These are phyloP conservation scores for Myripristis murdjan DNA, from an alignment of 2,797 vertebrate species.

Conservation along the genomic window DNA sequence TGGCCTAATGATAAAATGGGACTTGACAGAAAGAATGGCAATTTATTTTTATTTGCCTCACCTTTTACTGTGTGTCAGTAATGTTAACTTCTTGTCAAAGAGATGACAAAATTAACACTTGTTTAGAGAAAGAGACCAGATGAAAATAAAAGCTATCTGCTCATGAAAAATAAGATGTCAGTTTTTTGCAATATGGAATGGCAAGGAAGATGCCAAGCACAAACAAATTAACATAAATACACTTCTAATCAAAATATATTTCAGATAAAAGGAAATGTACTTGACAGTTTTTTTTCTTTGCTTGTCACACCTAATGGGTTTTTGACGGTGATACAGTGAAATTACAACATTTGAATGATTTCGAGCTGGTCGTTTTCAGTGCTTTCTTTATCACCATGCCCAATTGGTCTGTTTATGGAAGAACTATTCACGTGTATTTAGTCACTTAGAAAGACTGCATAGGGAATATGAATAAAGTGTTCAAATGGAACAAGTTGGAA, in stretches of 20 bases:
- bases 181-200: constrained; percentile 15
- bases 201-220: constrained; percentile 7
- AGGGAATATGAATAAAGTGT: constrained; percentile 49
- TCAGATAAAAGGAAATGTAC: constrained; percentile 30
- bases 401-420: constrained; percentile 22
- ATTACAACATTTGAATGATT: constrained; percentile 41
- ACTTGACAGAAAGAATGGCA: constrained; percentile 37
- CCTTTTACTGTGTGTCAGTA: constrained; percentile 45
- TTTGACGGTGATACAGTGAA: constrained; percentile 38
- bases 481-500: constrained; percentile 29
- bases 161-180: constrained; percentile 38
- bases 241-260: constrained; percentile 41
- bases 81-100: constrained; percentile 39
- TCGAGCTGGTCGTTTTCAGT: constrained; percentile 24
- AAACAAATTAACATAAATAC: constrained; percentile 45
- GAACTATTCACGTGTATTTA: constrained; percentile 36
- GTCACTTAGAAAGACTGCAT: constrained; percentile 4
- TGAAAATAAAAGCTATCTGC: constrained; percentile 28
- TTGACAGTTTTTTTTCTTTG: constrained; percentile 20
- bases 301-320: constrained; percentile 38
- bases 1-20: constrained; percentile 19
- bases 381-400: constrained; percentile 46
- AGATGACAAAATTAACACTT: constrained; percentile 34
- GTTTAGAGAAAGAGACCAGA: constrained; percentile 3
- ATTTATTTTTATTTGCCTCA: constrained; percentile 45